phyloP scores from a whole-genome alignment of 2,797 vertebrate species.

The Graptemys geographica region DNA sequence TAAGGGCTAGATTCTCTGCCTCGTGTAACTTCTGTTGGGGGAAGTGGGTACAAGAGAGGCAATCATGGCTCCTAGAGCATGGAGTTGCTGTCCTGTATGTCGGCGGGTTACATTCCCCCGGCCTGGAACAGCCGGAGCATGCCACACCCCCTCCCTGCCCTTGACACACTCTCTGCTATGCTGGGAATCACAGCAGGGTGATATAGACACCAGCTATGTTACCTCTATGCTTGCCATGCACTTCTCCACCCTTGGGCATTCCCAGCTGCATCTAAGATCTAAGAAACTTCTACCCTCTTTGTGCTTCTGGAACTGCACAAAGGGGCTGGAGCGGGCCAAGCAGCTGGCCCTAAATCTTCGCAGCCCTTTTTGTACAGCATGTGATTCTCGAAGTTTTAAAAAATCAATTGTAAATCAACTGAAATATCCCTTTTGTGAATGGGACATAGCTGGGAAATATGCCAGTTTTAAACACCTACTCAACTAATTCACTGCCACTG shows the following conservation, averaged over 20 bases:
- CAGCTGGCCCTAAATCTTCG: background rate
- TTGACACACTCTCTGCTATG: background rate
- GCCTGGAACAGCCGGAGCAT: background rate
- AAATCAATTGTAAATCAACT: conserved; percentile 6
- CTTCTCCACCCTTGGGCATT: rapidly evolving
- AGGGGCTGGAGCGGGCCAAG: rapidly evolving
- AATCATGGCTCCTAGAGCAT: background rate
- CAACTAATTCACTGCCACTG: background rate
- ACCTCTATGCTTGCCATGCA: background rate
- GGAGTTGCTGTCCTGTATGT: background rate
- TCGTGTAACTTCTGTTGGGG: background rate
- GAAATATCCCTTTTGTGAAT: background rate
- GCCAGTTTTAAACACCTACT: conserved; percentile 37
- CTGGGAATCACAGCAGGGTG: background rate
- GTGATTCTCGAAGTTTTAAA: background rate
- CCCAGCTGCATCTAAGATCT: background rate
- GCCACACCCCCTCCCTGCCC: background rate
- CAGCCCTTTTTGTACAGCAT: background rate
- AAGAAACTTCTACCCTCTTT: background rate
- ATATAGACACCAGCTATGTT: background rate
- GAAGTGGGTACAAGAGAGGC: background rate
- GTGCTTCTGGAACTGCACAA: background rate
- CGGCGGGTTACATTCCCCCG: background rate
- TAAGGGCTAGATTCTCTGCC: background rate
- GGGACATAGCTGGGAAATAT: background rate